Base-by-base conservation (phyloP, 2,888 invertebrate genomes). In the Julus scandinavius region DNA sequence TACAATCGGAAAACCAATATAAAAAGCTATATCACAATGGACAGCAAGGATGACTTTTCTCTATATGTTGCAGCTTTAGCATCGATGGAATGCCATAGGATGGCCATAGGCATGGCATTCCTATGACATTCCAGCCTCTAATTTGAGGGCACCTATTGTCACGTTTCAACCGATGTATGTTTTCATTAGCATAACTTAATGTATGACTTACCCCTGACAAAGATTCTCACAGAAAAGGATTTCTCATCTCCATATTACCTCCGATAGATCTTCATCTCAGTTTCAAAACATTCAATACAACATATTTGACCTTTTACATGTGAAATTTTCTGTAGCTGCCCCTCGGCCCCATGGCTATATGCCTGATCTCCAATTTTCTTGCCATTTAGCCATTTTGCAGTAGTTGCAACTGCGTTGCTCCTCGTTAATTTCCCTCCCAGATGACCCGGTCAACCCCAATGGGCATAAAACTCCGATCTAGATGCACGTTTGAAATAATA, bases 401-500 rank as follows among this genome's bases (percentile, higher is more conserved):
- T 72, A 72, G 72, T 72, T 29, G 72, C n/a, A 63, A 20, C 63
- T 20, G 63, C n/a, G 13, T 17, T 63, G 58, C 58, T 63, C 58
- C 58, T 63, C 15, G n/a, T 29, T n/a, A 72, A 72, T 29, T 72
- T 72, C n/a, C 72, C 72, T 72, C 29, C 72, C 29, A 20, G 7
- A 6, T 72, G 72, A 9, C 29, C 72, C 29, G 72, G 72, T 72
- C 72, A 72, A n/a, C 29, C 72, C 72, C 72, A 72, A 72, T 72
- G 72, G 72, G 72, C 72, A 72, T 29, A n/a, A 0, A 29, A 72
- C 9, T 72, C 72, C 72, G 72, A 72, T 72, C 72, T 72, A 72
- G 72, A 72, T 72, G 85, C 20, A 7, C 49, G 41, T 85, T 85
- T 85, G 49, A 85, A 85, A 85, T 85, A 85, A 85, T 85, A 85